phyloP scores from a whole-genome alignment of 2,888 invertebrate species.

The Listrodromus nycthemerus region DNA sequence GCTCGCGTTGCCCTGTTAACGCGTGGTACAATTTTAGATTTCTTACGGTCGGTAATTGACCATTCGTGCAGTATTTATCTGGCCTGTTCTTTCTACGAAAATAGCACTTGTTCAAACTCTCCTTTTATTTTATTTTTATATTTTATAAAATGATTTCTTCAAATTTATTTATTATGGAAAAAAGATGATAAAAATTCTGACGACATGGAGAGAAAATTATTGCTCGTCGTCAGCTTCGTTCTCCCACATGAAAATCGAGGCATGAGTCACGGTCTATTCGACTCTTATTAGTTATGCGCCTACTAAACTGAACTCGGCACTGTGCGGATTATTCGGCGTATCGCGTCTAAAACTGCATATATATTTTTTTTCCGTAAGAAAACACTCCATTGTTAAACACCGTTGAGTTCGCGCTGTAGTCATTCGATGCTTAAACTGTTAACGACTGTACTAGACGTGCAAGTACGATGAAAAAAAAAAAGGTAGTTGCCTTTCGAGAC shows the following conservation, averaged over 20 bases:
- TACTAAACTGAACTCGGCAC: constrained; percentile 13
- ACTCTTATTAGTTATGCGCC: constrained; percentile 43
- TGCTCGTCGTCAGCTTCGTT: constrained; percentile 60
- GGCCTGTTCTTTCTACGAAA: neutral
- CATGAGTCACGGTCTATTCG: constrained; percentile 58
- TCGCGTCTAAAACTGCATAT: neutral
- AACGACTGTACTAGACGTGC: constrained; percentile 36
- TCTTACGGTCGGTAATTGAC: constrained; percentile 22
- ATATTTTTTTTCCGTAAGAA: neutral
- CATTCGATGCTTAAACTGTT: constrained; percentile 35
- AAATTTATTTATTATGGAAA: neutral
- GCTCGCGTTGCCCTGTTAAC: constrained; percentile 47
- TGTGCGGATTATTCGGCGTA: constrained; percentile 30
- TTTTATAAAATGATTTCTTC: neutral
- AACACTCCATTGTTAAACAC: neutral
- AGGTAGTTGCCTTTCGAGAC: constrained; percentile 29
- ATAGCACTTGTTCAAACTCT: neutral
- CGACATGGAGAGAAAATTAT: constrained; percentile 47
- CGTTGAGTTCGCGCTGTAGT: constrained; percentile 12
- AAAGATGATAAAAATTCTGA: neutral
- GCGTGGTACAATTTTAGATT: constrained; percentile 38
- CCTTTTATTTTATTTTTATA: neutral
- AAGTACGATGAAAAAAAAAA: constrained; percentile 8
- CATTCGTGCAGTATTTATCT: constrained; percentile 12
- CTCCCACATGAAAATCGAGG: constrained; percentile 56